These are phyloP conservation scores for Scylla paramamosain DNA, from an alignment of 1,140 invertebrate genomes.

Conservation along the genomic window DNA sequence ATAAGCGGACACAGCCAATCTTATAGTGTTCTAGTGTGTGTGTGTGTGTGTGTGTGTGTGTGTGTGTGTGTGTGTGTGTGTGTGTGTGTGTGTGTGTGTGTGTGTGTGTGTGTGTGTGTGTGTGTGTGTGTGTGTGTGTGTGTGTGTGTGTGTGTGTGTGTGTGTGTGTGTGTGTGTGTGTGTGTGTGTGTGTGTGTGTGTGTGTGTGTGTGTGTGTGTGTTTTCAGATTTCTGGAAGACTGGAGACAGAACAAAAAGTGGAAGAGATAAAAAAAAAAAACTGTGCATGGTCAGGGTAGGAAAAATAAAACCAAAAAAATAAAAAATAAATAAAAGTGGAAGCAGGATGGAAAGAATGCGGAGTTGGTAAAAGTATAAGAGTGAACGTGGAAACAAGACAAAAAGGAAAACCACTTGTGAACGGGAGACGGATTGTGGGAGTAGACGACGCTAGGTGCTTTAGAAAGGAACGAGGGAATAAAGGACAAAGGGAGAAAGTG, in stretches of 20 bases:
- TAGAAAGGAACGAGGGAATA: background rate
- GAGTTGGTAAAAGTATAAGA: too few species aligned
- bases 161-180: background rate
- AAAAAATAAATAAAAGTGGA: background rate
- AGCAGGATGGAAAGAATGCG: background rate
- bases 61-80: too few species aligned
- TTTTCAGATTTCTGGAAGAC: background rate
- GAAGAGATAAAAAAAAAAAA: background rate
- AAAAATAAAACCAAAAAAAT: background rate
- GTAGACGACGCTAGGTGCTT: too few species aligned
- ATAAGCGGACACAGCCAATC: background rate
- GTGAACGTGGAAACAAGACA: background rate
- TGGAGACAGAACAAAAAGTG: too few species aligned
- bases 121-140: background rate
- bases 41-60: too few species aligned
- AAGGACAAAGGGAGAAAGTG: background rate
- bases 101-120: too few species aligned
- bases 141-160: background rate
- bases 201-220: constrained; percentile 10
- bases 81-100: too few species aligned
- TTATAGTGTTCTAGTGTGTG: too few species aligned
- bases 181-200: constrained; percentile 10
- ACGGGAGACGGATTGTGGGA: too few species aligned
- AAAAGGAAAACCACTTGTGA: background rate
- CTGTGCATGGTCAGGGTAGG: background rate